Conservation (phyloP, 2,797 vertebrate genomes). For the Nyctalus aviator region DNA sequence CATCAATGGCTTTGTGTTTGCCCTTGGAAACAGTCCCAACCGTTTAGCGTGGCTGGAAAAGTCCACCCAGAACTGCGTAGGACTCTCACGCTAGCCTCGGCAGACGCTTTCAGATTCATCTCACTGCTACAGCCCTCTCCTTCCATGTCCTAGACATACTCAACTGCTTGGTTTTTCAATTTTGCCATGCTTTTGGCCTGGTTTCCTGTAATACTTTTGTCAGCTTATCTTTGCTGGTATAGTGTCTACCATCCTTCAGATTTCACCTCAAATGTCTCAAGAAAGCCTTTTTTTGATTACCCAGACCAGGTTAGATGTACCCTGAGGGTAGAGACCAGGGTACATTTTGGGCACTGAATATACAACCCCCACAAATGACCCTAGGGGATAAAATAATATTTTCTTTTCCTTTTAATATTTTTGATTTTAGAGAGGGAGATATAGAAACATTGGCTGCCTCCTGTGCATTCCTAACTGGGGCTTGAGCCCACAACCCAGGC, state of each 20-base stretch:
- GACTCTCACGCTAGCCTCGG: not conserved
- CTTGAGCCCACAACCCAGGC: too few relatives aligned
- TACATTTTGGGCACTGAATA: not conserved
- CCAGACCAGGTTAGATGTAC: not conserved
- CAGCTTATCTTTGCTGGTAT: not conserved
- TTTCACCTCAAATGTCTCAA: not conserved
- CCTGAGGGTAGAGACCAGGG: not conserved
- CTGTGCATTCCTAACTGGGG: too few relatives aligned
- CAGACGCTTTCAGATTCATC: not conserved
- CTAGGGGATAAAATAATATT: not conserved
- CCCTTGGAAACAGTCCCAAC: not conserved
- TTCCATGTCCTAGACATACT: not conserved
- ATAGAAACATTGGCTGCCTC: too few relatives aligned
- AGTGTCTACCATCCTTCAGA: not conserved
- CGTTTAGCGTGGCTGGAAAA: slow-evolving; percentile 5
- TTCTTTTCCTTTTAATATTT: too few relatives aligned
- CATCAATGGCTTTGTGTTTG: slow-evolving; percentile 27
- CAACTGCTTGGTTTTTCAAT: slow-evolving; percentile 9
- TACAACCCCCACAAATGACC: not conserved
- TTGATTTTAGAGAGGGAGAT: too few relatives aligned
- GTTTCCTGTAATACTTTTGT: not conserved
- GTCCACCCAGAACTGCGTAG: not conserved
- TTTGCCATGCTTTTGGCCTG: not conserved
- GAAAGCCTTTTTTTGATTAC: not conserved
- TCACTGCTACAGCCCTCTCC: not conserved